Evolutionary conservation across 2,888 invertebrate species (phyloP), one percentile per base, ranked within the genome.

Genomic region (Drosophila dives): DNA sequence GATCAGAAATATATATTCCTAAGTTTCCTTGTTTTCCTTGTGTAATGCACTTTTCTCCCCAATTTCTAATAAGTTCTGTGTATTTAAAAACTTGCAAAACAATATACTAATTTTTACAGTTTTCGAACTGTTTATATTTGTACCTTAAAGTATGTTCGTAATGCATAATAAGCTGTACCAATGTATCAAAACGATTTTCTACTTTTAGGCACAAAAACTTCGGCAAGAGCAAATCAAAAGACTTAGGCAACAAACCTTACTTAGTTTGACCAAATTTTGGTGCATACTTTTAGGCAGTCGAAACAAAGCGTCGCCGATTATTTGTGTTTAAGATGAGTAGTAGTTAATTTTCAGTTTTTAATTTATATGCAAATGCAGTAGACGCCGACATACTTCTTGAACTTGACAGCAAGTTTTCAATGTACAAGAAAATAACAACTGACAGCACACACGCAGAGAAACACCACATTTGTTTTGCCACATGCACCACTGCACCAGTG

Each of bases 341-440:
- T 32, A n/a, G 48, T 59, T 62, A 48, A 65, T 29, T 29, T 29
- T 29, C 29, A 66, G 81, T 82, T 63, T 40, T 72, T 42, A 86
- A 89, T 90, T 80, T 67, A 72, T 58, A 86, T 86, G 86, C 86
- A 72, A 86, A 86, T 90, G 26, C 26, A 20, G 49, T 42, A 38
- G 32, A 63, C 26, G 49, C 61, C 55, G 36, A 17, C 17, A 49
- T 40, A 34, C 36, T 34, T 54, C 62, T 59, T 73, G 82, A 78
- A 63, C 84, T 71, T 78, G 73, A 72, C 69, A 75, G 69, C 87
- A 65, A 74, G 72, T 70, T 69, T 80, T 81, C 59, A 74, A 83
- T 71, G 74, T 49, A 38, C 66, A 67, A 67, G 67, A 67, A 59
- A 64, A 69, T 71, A 54, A 42, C 54, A 54, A 38, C 60, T 74